These are phyloP conservation scores for Erythrocercus mccallii DNA, from an alignment of 2,113 vertebrate genomes.

Conservation along the genomic window DNA sequence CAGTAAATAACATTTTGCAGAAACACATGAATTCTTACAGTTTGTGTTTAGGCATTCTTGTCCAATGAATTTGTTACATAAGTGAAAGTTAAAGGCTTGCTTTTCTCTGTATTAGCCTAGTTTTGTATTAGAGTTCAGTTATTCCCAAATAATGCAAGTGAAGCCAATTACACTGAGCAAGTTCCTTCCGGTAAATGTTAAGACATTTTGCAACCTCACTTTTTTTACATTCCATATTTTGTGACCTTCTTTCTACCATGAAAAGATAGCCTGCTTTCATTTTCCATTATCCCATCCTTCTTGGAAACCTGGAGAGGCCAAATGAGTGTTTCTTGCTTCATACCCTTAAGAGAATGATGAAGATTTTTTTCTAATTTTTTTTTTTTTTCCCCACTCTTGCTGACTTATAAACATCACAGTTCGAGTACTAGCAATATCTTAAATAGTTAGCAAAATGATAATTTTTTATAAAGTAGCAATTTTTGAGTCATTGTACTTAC, in stretches of 20 bases:
- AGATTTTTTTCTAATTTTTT: neutral
- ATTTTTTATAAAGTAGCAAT: neutral
- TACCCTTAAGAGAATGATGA: neutral
- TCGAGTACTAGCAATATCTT: neutral
- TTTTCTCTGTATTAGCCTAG: neutral
- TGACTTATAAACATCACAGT: neutral
- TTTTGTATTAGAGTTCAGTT: neutral
- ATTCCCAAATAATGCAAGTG: neutral
- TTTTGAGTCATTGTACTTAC: neutral
- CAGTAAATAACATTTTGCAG: neutral
- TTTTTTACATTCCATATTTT: neutral
- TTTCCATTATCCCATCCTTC: neutral
- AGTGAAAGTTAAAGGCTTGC: neutral
- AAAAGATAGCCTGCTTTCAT: neutral
- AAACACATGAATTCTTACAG: neutral
- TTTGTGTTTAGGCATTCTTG: neutral
- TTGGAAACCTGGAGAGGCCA: neutral
- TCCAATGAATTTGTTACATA: neutral
- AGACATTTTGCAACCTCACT: neutral
- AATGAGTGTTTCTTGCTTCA: neutral
- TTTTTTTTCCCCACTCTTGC: neutral
- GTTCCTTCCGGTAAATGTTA: neutral
- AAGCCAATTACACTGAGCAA: neutral
- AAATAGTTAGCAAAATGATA: neutral
- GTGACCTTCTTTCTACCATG: neutral